Evolutionary conservation across 2,888 invertebrate genomes (phyloP), one percentile per base, ranked within the genome.

Genomic region (Yponomeuta plumbellus): DNA sequence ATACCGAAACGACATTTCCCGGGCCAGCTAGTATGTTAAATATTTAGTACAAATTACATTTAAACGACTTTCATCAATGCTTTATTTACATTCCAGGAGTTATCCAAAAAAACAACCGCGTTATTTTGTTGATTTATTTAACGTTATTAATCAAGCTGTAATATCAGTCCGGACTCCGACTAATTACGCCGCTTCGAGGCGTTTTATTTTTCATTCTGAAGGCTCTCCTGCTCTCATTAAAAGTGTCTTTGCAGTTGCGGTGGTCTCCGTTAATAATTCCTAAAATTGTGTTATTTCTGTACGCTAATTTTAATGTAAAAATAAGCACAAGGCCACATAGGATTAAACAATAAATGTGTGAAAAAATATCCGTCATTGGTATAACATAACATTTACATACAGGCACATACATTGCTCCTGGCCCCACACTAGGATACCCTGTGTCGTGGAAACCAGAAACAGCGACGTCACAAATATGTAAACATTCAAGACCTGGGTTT

Each of bases 91-190:
- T 26, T 26, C 26, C 3, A 10, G 3, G 34, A 34, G 8, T 34
- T 10, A 34, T 5, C 3, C 3, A 34, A 34, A 34, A 34, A 34
- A 34, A 34, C 34, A 34, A 1, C 8, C 34, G 8, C 34, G 69
- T 71, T 72, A 69, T 2, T 63, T 34, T 58, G 61, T 64, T 73
- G 73, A 73, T 73, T 73, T 72, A 73, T 72, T 52, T 52, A 72
- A 69, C 70, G 70, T 71, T 72, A 72, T 73, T 72, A 70, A 73
- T 73, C 72, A 71, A 71, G 68, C 73, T 72, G 70, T 66, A 72
- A 72, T 73, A 73, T 73, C 73, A 72, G 70, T 34, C 70, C 56
- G 61, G 13, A 52, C 44, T 52, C 44, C 44, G 67, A 66, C 71
- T 71, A 72, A 72, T 71, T 72, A 62, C 39, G 20, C 10, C 40